Evolutionary conservation across 2,113 vertebrate genomes (phyloP), one percentile per base, ranked within the genome.

Genomic region (Dinomys branickii): DNA sequence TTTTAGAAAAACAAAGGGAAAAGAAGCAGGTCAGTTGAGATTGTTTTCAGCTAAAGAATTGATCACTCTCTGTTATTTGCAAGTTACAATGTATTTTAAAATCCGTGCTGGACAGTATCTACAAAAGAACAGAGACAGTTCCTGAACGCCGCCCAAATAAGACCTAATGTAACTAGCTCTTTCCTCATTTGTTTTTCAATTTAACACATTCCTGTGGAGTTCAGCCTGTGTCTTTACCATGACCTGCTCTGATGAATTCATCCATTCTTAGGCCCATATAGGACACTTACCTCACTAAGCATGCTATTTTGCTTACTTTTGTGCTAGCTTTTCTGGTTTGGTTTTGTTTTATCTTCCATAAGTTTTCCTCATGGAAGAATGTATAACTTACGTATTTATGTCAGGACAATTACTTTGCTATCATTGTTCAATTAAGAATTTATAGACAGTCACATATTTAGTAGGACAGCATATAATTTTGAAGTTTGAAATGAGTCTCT

Each of bases 41-140:
- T 28, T 28, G 47, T 19, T 54, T n/a, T 77, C 59, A 83, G 4
- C 30, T 69, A 61, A 91, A 88, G 56, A 90, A 95, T 44, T 85
- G 24, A 78, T 54, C 5, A n/a, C 10, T 69, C 13, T 44, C 44
- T 38, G 3, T 58, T 87, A 38, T 63, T 82, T 47, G 63, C 65
- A 94, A 73, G 33, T 41, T 71, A n/a, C 14, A 54, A 50, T 91
- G 87, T 91, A 82, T 94, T 97, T 95, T 69, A 90, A 96, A 90
- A 44, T 86, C 33, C 11, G 47, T 41, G 28, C 44, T 41, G 59
- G 96, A 75, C 89, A 41, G 14, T 75, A 47, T 33, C 59, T 83
- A 24, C 8, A 85, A 88, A 93, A 61, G 16, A 71, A 38, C 10
- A 85, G 50, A 5, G 20, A 44, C 71, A 6, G 61, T 86, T 91